These are phyloP conservation scores for Lathamus discolor DNA, from an alignment of 2,113 vertebrate genomes.

Conservation along the genomic window DNA sequence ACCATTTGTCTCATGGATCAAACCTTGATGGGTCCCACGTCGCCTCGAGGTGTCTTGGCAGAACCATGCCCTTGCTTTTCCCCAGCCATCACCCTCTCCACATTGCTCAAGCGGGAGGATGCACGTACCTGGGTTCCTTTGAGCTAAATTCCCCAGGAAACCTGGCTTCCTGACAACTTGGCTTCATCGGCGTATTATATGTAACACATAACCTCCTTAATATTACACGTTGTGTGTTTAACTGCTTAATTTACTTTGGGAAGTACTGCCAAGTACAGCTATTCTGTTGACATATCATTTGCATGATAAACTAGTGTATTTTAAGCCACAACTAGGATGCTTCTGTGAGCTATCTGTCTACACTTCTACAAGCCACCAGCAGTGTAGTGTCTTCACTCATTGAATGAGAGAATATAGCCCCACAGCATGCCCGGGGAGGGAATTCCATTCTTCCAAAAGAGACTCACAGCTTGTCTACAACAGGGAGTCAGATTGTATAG, in stretches of 20 bases:
- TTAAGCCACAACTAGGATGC: conserved; percentile 6
- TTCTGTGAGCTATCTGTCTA: conserved; percentile 30
- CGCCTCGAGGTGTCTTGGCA: background rate
- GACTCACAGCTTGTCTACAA: background rate
- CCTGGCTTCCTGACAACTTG: conserved; percentile 52
- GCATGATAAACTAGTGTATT: conserved; percentile 52
- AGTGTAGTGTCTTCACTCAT: background rate
- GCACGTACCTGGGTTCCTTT: background rate
- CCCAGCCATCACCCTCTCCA: background rate
- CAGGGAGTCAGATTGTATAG: background rate
- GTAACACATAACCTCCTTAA: conserved; percentile 55
- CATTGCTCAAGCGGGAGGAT: background rate
- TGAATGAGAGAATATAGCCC: background rate
- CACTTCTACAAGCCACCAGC: background rate
- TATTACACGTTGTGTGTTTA: conserved; percentile 50
- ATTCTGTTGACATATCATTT: conserved; percentile 57
- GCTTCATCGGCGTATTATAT: conserved; percentile 21
- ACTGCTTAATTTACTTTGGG: conserved; percentile 38
- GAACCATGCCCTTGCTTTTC: background rate
- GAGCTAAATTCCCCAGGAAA: background rate
- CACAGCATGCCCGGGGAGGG: background rate
- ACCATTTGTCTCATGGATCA: background rate
- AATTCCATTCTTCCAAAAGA: background rate
- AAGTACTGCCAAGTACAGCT: conserved; percentile 46
- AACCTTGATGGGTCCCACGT: fast-evolving